These are phyloP conservation scores for Apostichopus japonicus DNA, from an alignment of 35 echinoderm and acorn worm genomes.

Conservation along the genomic window DNA sequence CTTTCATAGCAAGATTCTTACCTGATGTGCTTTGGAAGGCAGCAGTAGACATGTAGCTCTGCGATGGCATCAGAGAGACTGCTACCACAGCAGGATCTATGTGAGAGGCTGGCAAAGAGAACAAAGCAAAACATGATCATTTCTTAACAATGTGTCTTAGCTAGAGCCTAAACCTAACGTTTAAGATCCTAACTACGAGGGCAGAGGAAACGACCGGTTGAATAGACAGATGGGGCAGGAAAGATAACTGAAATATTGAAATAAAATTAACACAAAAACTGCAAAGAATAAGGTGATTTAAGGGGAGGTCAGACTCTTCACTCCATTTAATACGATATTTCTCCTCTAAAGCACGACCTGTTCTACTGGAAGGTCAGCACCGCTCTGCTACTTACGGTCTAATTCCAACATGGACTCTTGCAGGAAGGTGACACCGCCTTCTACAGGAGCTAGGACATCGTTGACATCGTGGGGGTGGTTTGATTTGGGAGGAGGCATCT, in stretches of 20 bases:
- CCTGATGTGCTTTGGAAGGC: conserved; percentile 46
- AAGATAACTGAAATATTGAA: no score
- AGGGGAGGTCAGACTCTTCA: no score
- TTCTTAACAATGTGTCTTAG: not conserved
- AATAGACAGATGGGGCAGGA: no score
- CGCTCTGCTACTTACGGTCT: conserved; percentile 62
- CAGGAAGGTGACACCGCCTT: conserved; percentile 85
- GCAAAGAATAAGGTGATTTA: no score
- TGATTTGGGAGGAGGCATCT: conserved; percentile 75
- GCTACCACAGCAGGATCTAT: conserved; percentile 88
- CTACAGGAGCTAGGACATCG: conserved; percentile 68
- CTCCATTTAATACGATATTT: no score
- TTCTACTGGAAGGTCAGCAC: not conserved
- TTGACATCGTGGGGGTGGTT: conserved; percentile 54
- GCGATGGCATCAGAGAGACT: conserved; percentile 56
- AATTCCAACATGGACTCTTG: conserved; percentile 89
- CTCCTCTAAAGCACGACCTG: no score
- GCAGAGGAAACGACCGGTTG: no score
- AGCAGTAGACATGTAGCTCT: conserved; percentile 47
- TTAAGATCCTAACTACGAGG: no score
- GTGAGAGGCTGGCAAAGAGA: conserved; percentile 70
- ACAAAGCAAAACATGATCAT: not conserved
- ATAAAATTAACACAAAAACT: no score
- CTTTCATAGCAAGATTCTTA: not conserved
- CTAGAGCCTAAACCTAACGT: no score